Percentiles rank a stretch among this genome's conserved stretches.
phyloP scores from a whole-genome alignment of 2,888 invertebrate genomes.

The Eupithecia abbreviata region DNA sequence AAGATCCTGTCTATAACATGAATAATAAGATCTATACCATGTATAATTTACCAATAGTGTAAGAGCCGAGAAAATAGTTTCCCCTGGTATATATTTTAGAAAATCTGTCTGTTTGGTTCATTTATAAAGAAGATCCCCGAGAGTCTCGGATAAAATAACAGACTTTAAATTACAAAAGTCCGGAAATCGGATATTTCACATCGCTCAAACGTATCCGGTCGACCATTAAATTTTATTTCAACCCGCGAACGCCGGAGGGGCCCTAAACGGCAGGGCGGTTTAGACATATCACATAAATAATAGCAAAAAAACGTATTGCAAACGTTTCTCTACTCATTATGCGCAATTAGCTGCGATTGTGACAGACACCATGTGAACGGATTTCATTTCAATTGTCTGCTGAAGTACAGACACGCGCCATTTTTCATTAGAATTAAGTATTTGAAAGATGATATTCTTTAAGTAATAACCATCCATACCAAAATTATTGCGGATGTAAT shows the following conservation, averaged over 20 bases:
- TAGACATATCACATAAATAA: slow-evolving; percentile 71
- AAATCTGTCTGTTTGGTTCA: background rate
- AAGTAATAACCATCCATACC: too few species aligned
- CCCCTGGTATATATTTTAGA: background rate
- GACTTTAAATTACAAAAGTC: slow-evolving; percentile 51
- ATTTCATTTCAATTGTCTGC: slow-evolving; percentile 61
- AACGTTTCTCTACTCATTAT: slow-evolving; percentile 80
- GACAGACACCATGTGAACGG: slow-evolving; percentile 79
- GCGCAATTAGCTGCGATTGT: slow-evolving; percentile 84
- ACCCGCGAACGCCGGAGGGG: slow-evolving; percentile 70
- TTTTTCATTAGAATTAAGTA: slow-evolving; percentile 40
- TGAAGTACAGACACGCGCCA: slow-evolving; percentile 56
- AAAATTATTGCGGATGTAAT: too few species aligned
- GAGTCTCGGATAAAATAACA: slow-evolving; percentile 10
- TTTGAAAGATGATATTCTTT: slow-evolving; percentile 23
- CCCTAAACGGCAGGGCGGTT: slow-evolving; percentile 69
- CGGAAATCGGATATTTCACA: slow-evolving; percentile 80
- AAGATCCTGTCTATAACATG: background rate
- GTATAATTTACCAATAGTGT: too few species aligned
- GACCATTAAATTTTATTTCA: slow-evolving; percentile 82
- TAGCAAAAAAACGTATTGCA: slow-evolving; percentile 79
- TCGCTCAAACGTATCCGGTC: slow-evolving; percentile 63
- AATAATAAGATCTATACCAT: background rate
- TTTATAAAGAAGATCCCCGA: slow-evolving; percentile 1
- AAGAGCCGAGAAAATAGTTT: too few species aligned